A percentile compares a stretch with the other conserved stretches of the same genome.
Evolutionary conservation across 2,888 invertebrate genomes (phyloP).

Genomic region (Lysandra coridon): DNA sequence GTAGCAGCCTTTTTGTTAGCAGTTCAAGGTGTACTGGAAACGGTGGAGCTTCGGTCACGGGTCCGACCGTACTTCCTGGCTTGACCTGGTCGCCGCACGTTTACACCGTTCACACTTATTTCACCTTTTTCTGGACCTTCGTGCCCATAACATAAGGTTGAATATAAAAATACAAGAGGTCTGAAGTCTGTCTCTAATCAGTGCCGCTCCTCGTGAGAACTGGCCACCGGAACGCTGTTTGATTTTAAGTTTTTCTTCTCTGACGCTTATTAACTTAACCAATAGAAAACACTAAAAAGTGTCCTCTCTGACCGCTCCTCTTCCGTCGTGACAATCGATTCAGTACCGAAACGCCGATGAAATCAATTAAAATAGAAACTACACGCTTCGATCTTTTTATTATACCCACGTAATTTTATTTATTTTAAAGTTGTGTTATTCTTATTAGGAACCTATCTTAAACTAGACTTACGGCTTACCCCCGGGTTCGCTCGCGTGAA

Average conservation of each 20-base stretch:
- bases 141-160: not conserved
- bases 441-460: too few relatives aligned
- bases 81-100: constrained; percentile 55
- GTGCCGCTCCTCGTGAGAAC: constrained; percentile 45
- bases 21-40: constrained; percentile 52
- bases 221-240: constrained; percentile 27
- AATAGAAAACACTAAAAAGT: not conserved
- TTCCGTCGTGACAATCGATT: not conserved
- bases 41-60: constrained; percentile 51
- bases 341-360: not conserved
- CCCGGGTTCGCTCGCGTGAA: too few relatives aligned
- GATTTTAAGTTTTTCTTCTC: not conserved
- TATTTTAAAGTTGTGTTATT: not conserved
- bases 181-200: constrained; percentile 49
- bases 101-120: constrained; percentile 49
- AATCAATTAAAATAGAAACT: not conserved
- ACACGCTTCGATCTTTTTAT: not conserved
- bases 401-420: not conserved
- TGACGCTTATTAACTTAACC: constrained; percentile 19
- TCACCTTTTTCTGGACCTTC: not conserved
- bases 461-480: too few relatives aligned
- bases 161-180: not conserved
- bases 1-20: not conserved
- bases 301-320: not conserved
- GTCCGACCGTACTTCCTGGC: constrained; percentile 66